phyloP scores from a whole-genome alignment of 1,140 invertebrate genomes.

The Battus philenor region DNA sequence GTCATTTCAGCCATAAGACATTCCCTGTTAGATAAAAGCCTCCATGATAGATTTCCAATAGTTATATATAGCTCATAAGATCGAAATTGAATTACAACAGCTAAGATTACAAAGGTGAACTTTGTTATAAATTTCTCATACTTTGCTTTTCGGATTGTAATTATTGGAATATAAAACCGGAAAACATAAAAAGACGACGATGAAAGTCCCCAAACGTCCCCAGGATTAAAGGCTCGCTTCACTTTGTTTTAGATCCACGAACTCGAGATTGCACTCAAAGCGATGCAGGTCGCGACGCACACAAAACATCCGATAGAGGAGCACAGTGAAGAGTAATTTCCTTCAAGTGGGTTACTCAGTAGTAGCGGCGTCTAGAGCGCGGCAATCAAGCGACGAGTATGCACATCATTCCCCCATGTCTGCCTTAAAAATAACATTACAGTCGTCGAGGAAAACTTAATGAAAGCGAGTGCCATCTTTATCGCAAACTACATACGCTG shows the following conservation, averaged over 20 bases:
- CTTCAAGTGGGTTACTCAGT: constrained; percentile 49
- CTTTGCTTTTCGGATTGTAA: too few relatives aligned
- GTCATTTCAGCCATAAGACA: too few relatives aligned
- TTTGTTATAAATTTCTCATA: too few relatives aligned
- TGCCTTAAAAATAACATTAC: constrained; percentile 44
- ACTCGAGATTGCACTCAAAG: constrained; percentile 32
- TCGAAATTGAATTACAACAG: too few relatives aligned
- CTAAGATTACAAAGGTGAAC: too few relatives aligned
- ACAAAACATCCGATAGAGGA: constrained; percentile 65
- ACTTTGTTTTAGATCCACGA: constrained; percentile 18
- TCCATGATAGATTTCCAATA: too few relatives aligned
- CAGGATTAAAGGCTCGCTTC: not conserved
- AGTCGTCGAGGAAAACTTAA: constrained; percentile 18
- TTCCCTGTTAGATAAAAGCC: too few relatives aligned
- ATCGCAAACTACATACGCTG: too few relatives aligned
- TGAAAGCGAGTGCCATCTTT: constrained; percentile 14
- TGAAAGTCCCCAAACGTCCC: not conserved
- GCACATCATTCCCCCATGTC: constrained; percentile 33
- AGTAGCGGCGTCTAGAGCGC: constrained; percentile 27
- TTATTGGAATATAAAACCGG: too few relatives aligned
- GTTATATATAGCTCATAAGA: too few relatives aligned
- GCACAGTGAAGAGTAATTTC: constrained; percentile 58
- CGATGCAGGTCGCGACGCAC: constrained; percentile 43
- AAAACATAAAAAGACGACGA: not conserved
- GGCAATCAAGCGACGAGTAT: constrained; percentile 39